Base-by-base conservation (phyloP, 2,888 invertebrate species). In the Xestia ashworthii region DNA sequence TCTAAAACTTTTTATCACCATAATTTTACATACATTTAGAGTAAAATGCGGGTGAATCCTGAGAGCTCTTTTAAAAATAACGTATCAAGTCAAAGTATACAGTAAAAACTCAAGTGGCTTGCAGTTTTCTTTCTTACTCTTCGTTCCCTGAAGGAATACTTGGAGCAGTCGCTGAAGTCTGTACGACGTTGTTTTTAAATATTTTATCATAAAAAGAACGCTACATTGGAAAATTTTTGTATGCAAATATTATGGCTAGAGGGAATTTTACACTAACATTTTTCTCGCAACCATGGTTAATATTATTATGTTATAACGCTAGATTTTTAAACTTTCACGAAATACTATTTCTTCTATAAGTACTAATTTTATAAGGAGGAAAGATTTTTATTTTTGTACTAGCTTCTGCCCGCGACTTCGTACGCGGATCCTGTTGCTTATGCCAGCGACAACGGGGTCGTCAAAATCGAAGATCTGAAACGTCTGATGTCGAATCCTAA, bases 81-180 rank as follows among this genome's bases (percentile, higher is more conserved):
- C 89, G 84, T 89, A 88, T 89, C 89, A 87, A 87, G 87, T 88
- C 86, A 89, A 92, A 89, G 81, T 87, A n/a, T n/a, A 88, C 89
- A 85, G 89, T 86, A 88, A 89, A 92, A 91, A 88, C 91, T 91
- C 89, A 88, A 93, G 92, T 91, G 88, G 90, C 89, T 87, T 87
- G 83, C 84, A 90, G 90, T 89, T 91, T 92, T 89, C 89, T 91
- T 91, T 89, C 90, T 87, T 90, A 89, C 84, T 87, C 89, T 89
- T 80, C 74, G 70, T 74, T 86, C 87, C 90, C 89, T 81, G 79
- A 84, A 89, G 89, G 88, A 87, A 91, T 90, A 88, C 83, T 84
- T 74, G 46, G 67, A 81, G 83, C 87, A 88, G 90, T 89, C 87
- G 89, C 87, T 89, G 86, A 73, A 88, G 87, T 83, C 79, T 89